Evolutionary conservation across 2,888 invertebrate species (phyloP).

Genomic region (Agrilus cyanescens): DNA sequence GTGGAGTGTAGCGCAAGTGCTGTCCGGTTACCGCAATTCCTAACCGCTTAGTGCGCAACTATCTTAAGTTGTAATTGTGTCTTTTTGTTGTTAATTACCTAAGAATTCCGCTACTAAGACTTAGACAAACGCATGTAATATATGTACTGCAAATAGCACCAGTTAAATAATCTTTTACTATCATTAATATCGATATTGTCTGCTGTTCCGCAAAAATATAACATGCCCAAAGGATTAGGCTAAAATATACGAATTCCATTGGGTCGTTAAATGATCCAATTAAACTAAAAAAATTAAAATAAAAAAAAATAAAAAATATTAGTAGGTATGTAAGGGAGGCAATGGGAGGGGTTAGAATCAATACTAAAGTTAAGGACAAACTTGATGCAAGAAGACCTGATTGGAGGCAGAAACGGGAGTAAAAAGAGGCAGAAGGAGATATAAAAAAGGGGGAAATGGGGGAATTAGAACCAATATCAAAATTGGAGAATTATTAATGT

Average conservation of each 20-base stretch:
- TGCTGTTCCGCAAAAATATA: constrained; percentile 79
- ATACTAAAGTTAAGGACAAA: no score
- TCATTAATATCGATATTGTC: constrained; percentile 67
- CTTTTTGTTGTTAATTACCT: constrained; percentile 40
- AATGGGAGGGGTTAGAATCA: no score
- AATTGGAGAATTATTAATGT: no score
- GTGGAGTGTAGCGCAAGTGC: no score
- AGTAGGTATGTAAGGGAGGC: constrained; percentile 1
- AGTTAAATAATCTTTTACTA: constrained; percentile 64
- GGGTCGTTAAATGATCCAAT: constrained; percentile 44
- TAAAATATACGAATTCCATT: constrained; percentile 53
- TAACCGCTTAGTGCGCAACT: no score
- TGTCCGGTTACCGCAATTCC: no score
- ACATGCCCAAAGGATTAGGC: constrained; percentile 70
- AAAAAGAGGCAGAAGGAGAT: no score
- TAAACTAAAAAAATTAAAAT: constrained; percentile 34
- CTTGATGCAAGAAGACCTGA: no score
- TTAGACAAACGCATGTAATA: constrained; percentile 57
- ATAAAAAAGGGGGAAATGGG: no score
- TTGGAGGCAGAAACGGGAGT: no score
- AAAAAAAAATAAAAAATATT: neutral
- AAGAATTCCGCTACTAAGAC: constrained; percentile 64
- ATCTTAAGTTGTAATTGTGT: neutral
- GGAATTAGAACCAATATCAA: no score
- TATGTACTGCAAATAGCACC: constrained; percentile 72